Base-by-base conservation (phyloP, 2,888 invertebrate species). In the Marasmarcha lunaedactyla region DNA sequence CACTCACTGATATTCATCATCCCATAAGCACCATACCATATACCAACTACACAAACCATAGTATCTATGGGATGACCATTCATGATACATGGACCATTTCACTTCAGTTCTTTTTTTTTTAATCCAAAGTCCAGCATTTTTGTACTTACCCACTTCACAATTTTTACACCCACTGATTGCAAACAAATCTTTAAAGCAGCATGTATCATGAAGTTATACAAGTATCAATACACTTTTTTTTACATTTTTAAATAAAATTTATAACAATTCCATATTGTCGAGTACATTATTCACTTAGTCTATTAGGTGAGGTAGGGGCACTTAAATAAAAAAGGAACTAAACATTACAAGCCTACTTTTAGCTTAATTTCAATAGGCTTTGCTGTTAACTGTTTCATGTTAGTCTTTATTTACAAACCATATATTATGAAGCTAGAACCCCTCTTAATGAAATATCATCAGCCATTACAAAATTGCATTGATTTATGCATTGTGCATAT, bases 241-340 rank as follows among this genome's bases (percentile, higher is more conserved):
- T 57, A 55, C 48, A 59, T 64, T 68, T 73, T 66, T 20, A 20
- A n/a, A 67, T 59, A 55, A 63, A 59, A 63, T 62, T 67, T 20
- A 20, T 20, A 20, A 64, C 67, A 76, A 73, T 72, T 72, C 67
- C 71, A 66, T 72, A 73, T 68, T 68, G 67, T 74, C 68, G 54
- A 65, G 46, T 53, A 57, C 46, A 59, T 47, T 52, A 54, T 51
- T 55, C 59, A 30, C 30, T 30, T 30, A 30, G 30, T n/a, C 30
- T 30, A 30, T 54, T 57, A 36, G 30, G 36, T 45, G 41, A 45
- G 48, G 52, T 46, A 41, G 50, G 42, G 44, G 44, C 46, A 39
- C 27, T 30, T 30, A 30, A 6, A 6, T 25, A n/a, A 20, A 30
- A 30, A 30, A 30, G 30, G 6, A 30, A 30, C 30, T 7, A 30